Evolutionary conservation across 1,140 invertebrate species (phyloP).

Genomic region (Sitophilus oryzae): DNA sequence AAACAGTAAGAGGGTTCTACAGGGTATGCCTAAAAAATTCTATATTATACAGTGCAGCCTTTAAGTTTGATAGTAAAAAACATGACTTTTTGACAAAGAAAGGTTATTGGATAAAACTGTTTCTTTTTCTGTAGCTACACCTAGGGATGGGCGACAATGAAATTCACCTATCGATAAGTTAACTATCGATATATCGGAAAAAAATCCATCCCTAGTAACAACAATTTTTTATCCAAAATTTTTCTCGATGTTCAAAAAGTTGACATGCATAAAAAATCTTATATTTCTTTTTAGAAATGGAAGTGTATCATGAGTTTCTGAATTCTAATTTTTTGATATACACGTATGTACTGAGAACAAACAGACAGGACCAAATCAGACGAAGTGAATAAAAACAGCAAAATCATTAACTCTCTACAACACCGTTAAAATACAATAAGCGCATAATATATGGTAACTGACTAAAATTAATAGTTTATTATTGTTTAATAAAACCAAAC

Average conservation of each 20-base stretch:
- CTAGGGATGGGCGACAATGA: no score
- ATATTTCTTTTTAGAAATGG: background rate
- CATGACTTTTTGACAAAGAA: slow-evolving; percentile 21
- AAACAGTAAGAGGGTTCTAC: background rate
- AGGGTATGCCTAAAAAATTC: slow-evolving; percentile 20
- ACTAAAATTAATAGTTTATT: slow-evolving; percentile 17
- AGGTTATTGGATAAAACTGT: background rate
- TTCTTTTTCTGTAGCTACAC: no score
- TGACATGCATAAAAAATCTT: background rate
- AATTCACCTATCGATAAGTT: no score
- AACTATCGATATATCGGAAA: no score
- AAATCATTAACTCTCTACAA: slow-evolving; percentile 19
- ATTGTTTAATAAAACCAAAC: slow-evolving; percentile 15
- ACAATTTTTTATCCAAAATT: background rate
- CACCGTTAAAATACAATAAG: slow-evolving; percentile 27
- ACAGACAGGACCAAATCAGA: background rate
- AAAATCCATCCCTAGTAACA: no score
- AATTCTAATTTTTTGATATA: no score
- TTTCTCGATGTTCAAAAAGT: no score
- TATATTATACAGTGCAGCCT: slow-evolving; percentile 37
- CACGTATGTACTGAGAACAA: no score
- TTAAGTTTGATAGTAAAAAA: slow-evolving; percentile 36
- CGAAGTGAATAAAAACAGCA: slow-evolving; percentile 15
- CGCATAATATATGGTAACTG: slow-evolving; percentile 37
- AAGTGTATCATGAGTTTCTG: background rate